phyloP scores from a whole-genome alignment of 2,113 vertebrate species.

The Hippocampus comes region DNA sequence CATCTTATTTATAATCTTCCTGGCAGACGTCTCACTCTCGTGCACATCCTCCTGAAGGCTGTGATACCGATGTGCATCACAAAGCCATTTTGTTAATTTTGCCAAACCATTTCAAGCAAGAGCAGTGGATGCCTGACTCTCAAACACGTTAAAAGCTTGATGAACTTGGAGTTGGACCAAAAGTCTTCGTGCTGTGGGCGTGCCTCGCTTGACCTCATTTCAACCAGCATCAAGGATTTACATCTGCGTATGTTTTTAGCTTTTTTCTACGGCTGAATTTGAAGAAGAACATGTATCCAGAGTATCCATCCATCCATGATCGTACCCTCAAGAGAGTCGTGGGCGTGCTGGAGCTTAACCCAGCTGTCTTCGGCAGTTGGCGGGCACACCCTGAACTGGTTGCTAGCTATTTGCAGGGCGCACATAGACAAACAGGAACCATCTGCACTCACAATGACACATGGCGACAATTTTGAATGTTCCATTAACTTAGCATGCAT shows the following conservation, averaged over 20 bases:
- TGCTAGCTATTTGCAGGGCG: too few relatives aligned
- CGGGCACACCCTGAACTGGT: too few relatives aligned
- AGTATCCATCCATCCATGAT: too few relatives aligned
- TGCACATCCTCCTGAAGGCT: constrained; percentile 3
- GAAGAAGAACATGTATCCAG: background rate
- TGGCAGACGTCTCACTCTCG: constrained; percentile 14
- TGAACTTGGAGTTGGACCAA: background rate
- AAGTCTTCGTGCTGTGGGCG: background rate
- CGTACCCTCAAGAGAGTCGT: too few relatives aligned
- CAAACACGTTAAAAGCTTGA: background rate
- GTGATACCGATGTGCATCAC: background rate
- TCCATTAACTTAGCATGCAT: too few relatives aligned
- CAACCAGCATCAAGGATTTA: background rate
- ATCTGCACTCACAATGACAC: too few relatives aligned
- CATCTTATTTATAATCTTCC: constrained; percentile 27
- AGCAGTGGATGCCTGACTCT: background rate
- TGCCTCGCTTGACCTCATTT: background rate
- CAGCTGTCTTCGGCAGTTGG: too few relatives aligned
- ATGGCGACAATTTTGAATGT: too few relatives aligned
- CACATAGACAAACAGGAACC: too few relatives aligned
- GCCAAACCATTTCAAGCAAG: constrained; percentile 1
- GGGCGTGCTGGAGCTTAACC: too few relatives aligned
- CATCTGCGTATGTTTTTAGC: background rate
- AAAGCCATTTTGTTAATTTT: background rate
- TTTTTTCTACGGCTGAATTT: background rate